These are phyloP conservation scores for Drosophila phalerata DNA, from an alignment of 2,888 invertebrate species.

Conservation along the genomic window DNA sequence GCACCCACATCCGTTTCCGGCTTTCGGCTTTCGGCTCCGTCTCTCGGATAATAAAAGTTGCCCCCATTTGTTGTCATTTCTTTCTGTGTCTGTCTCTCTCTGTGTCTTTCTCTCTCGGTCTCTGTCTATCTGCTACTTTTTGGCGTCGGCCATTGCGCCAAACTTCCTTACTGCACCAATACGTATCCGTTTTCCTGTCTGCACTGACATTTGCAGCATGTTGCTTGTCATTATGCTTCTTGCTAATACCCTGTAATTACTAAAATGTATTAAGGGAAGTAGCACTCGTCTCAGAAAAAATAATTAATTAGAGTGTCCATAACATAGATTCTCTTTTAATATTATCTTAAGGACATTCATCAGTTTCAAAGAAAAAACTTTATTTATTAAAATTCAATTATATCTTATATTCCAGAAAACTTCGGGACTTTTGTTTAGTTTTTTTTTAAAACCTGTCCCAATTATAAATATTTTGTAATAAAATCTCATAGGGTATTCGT, in stretches of 20 bases:
- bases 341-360: no score
- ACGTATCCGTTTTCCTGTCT: slow-evolving; percentile 81
- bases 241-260: slow-evolving; percentile 23
- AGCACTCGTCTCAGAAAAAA: background rate
- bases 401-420: no score
- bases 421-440: no score
- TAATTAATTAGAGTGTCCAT: no score
- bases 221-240: slow-evolving; percentile 69
- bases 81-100: slow-evolving; percentile 3
- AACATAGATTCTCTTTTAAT: no score
- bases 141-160: slow-evolving; percentile 63
- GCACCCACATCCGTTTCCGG: slow-evolving; percentile 75
- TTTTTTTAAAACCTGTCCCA: no score
- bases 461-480: no score
- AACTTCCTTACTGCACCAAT: slow-evolving; percentile 74
- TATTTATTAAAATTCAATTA: no score
- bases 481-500: background rate
- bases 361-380: no score
- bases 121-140: slow-evolving; percentile 1
- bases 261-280: background rate
- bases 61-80: slow-evolving; percentile 26
- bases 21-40: slow-evolving; percentile 35
- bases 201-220: slow-evolving; percentile 76
- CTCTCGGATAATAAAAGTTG: slow-evolving; percentile 35
- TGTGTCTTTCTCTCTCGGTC: background rate